phyloP scores from a whole-genome alignment of 2,888 invertebrate species.

The Chymomyza amoena region DNA sequence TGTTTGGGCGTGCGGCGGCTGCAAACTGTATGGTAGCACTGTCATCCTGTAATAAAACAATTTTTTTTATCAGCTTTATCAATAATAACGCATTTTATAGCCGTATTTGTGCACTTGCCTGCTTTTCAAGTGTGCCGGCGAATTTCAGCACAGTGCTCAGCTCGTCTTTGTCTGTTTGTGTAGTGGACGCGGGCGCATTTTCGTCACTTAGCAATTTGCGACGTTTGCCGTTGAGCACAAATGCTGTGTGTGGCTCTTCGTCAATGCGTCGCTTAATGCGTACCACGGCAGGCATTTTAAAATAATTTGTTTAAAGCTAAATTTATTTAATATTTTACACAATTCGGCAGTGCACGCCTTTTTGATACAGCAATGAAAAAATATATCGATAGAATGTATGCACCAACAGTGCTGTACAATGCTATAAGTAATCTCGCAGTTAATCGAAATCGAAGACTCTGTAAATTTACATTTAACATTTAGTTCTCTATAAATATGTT shows the following conservation, averaged over 20 bases:
- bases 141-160: slow-evolving; percentile 85
- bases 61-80: not conserved
- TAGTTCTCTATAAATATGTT: too few relatives aligned
- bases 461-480: too few relatives aligned
- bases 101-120: slow-evolving; percentile 79
- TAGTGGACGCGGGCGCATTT: slow-evolving; percentile 25
- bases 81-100: not conserved
- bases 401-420: too few relatives aligned
- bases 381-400: too few relatives aligned
- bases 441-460: too few relatives aligned
- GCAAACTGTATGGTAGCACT: slow-evolving; percentile 78
- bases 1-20: slow-evolving; percentile 77
- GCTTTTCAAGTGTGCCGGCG: slow-evolving; percentile 85
- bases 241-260: slow-evolving; percentile 85
- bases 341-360: not conserved
- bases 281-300: slow-evolving; percentile 81
- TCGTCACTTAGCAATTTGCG: slow-evolving; percentile 79
- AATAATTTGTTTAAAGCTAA: slow-evolving; percentile 9
- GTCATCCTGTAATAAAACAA: slow-evolving; percentile 77
- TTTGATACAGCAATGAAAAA: not conserved
- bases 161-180: slow-evolving; percentile 73
- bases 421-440: too few relatives aligned
- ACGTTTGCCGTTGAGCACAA: slow-evolving; percentile 86
- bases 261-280: slow-evolving; percentile 86
- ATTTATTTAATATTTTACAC: slow-evolving; percentile 1